These are phyloP conservation scores for Ferrisia virgata DNA, from an alignment of 2,888 invertebrate genomes.

Conservation along the genomic window DNA sequence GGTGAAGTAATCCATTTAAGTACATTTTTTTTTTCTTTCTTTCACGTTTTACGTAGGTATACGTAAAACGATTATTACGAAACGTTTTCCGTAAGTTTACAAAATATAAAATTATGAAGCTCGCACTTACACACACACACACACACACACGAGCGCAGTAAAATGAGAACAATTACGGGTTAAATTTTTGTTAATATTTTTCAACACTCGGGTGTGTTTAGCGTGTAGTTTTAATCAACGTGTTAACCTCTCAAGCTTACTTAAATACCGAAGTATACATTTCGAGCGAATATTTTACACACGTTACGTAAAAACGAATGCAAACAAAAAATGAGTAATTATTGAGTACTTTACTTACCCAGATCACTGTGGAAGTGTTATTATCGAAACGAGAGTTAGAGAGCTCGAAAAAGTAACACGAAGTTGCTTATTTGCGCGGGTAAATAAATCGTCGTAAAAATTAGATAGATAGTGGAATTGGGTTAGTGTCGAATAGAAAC, in stretches of 20 bases:
- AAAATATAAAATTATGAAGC: not conserved
- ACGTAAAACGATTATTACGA: too few species aligned
- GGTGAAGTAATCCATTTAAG: not conserved
- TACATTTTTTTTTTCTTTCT: not conserved
- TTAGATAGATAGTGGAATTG: not conserved
- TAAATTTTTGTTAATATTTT: conserved; percentile 4
- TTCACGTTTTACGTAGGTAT: not conserved
- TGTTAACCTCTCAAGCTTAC: not conserved
- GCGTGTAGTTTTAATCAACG: not conserved
- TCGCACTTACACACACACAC: not conserved
- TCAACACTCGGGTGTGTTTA: not conserved
- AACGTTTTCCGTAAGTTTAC: conserved; percentile 3
- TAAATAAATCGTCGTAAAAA: too few species aligned
- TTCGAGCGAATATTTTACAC: not conserved
- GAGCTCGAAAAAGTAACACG: too few species aligned
- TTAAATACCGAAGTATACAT: not conserved
- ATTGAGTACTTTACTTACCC: not conserved
- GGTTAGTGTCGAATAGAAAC: not conserved
- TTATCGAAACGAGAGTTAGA: not conserved
- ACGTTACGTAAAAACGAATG: not conserved
- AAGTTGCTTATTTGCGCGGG: too few species aligned
- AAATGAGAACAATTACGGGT: conserved; percentile 7
- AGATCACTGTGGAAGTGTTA: too few species aligned
- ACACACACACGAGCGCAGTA: too few species aligned
- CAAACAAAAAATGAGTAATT: not conserved